These are phyloP conservation scores for Squalus acanthias DNA, from an alignment of 2,797 vertebrate species.

Conservation along the genomic window DNA sequence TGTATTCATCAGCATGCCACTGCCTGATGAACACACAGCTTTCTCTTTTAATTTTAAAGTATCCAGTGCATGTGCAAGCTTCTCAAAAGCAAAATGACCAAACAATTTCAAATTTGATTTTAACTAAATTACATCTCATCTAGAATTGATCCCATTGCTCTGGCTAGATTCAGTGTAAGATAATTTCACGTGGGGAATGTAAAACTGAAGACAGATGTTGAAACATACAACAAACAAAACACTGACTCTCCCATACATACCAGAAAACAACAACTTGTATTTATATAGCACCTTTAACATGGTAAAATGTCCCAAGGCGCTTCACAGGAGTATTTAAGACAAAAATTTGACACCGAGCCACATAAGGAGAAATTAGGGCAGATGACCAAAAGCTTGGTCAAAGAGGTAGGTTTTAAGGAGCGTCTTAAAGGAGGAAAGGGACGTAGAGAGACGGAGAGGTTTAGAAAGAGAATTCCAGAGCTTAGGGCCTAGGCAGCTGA, in stretches of 20 bases:
- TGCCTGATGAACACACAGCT: neutral
- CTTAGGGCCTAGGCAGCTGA: neutral
- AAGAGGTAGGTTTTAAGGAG: neutral
- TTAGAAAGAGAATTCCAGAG: no score
- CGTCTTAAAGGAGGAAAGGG: neutral
- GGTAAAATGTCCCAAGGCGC: no score
- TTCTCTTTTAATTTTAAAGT: neutral
- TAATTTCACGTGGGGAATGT: neutral
- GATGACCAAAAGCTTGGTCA: neutral
- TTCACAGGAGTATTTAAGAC: neutral
- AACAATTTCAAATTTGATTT: constrained; percentile 5
- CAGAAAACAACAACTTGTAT: neutral
- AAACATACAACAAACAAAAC: neutral
- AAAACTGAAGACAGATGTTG: neutral
- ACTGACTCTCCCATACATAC: neutral
- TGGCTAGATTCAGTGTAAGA: neutral
- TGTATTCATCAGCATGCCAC: neutral
- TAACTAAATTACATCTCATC: neutral
- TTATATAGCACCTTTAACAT: neutral
- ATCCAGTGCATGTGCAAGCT: no score
- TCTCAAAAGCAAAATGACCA: neutral
- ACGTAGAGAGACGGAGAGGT: neutral
- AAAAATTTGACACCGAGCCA: neutral
- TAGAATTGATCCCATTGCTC: neutral
- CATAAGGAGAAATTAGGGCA: neutral